Conservation (phyloP, 2,797 vertebrate species). For the Argya squamiceps region DNA sequence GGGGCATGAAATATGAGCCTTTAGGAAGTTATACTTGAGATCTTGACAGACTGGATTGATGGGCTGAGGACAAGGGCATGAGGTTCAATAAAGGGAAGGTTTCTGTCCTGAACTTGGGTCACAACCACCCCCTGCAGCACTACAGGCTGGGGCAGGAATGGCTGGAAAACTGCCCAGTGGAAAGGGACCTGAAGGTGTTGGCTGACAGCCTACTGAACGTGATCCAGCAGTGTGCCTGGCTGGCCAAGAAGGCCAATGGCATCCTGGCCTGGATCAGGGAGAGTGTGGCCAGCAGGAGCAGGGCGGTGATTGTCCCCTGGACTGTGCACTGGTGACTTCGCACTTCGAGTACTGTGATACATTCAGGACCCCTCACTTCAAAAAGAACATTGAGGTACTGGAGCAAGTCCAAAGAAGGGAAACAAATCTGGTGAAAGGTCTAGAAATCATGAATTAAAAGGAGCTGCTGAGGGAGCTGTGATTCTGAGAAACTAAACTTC, state of each 20-base stretch:
- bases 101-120: not conserved
- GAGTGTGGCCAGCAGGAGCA: not conserved
- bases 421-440: not conserved
- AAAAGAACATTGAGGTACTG: not conserved
- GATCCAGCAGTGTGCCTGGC: not conserved
- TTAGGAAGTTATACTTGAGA: not conserved
- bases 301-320: too few species aligned
- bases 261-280: not conserved
- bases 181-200: not conserved
- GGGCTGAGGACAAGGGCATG: not conserved
- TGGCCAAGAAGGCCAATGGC: not conserved
- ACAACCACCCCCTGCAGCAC: not conserved
- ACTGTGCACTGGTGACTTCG: rapidly evolving
- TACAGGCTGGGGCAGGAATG: not conserved
- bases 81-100: not conserved
- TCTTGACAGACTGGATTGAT: rapidly evolving
- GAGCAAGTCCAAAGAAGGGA: not conserved
- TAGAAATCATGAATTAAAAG: not conserved
- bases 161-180: not conserved
- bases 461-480: not conserved
- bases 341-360: rapidly evolving
- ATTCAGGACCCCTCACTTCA: not conserved
- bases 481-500: not conserved
- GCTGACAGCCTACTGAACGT: not conserved
- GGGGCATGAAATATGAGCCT: not conserved